Evolutionary conservation across 53 echinoderm and acorn worm genomes (phyloP).

Genomic region (Apostichopus leukothele): DNA sequence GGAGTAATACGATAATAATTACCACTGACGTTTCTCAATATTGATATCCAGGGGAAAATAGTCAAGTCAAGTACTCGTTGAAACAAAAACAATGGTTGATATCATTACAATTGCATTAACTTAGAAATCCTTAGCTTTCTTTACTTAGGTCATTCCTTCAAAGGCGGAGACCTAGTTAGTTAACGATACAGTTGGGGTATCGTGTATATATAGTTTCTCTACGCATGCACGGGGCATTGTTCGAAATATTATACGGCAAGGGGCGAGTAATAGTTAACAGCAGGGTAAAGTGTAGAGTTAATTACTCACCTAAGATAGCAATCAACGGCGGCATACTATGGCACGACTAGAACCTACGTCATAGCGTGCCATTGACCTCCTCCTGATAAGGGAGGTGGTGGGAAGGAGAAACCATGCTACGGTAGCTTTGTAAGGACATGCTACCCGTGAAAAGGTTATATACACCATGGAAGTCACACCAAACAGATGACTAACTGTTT

Average conservation of each 20-base stretch:
- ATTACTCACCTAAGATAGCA: constrained; percentile 10
- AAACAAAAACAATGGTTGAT: background rate
- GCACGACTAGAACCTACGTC: background rate
- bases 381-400: background rate
- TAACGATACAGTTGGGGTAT: background rate
- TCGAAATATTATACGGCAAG: background rate
- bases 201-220: background rate
- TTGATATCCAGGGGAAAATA: background rate
- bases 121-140: background rate
- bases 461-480: no score
- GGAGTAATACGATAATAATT: background rate
- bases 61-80: background rate
- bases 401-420: no score
- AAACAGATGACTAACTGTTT: no score
- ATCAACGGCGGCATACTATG: constrained; percentile 7
- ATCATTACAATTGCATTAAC: background rate
- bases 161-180: background rate
- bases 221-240: background rate
- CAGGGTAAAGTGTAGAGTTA: background rate
- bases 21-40: background rate
- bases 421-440: no score
- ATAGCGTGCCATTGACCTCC: constrained; percentile 22
- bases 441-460: no score
- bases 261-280: constrained; percentile 12
- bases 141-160: background rate